Evolutionary conservation across 2,888 invertebrate species (phyloP).

Genomic region (Thymelicus lineola): DNA sequence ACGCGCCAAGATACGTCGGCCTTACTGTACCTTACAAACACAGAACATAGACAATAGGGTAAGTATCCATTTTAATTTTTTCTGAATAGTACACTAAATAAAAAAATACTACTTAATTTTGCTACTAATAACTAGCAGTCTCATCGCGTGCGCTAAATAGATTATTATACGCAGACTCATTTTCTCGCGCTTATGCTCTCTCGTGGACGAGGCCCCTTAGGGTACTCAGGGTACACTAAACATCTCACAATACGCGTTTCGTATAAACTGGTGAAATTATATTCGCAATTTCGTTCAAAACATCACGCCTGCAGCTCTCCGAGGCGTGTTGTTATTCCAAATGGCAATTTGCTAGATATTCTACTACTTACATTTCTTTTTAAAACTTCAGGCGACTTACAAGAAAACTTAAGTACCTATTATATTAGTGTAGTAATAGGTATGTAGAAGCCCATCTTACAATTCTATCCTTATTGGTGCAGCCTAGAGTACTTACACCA

Average conservation of each 20-base stretch:
- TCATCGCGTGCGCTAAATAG: background rate
- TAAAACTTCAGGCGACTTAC: background rate
- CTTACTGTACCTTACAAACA: too few relatives aligned
- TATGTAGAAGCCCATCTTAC: too few relatives aligned
- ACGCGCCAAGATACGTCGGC: too few relatives aligned
- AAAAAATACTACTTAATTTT: too few relatives aligned
- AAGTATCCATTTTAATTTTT: too few relatives aligned
- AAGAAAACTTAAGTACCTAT: too few relatives aligned
- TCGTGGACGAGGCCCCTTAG: background rate
- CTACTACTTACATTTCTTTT: constrained; percentile 4
- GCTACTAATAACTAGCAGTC: background rate
- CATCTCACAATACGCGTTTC: constrained; percentile 8
- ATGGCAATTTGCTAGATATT: constrained; percentile 5
- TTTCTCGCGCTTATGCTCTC: background rate
- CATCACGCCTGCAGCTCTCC: constrained; percentile 42
- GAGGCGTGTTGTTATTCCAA: constrained; percentile 21
- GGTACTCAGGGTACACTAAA: background rate
- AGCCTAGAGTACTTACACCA: too few relatives aligned
- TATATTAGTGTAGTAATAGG: too few relatives aligned
- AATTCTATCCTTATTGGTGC: too few relatives aligned
- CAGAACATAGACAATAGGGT: too few relatives aligned
- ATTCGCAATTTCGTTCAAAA: constrained; percentile 45
- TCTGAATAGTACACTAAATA: too few relatives aligned
- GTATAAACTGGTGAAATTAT: constrained; percentile 42
- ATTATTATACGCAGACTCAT: background rate